Conservation (phyloP, 2,888 invertebrate species). For the Amphipoea oculea region DNA sequence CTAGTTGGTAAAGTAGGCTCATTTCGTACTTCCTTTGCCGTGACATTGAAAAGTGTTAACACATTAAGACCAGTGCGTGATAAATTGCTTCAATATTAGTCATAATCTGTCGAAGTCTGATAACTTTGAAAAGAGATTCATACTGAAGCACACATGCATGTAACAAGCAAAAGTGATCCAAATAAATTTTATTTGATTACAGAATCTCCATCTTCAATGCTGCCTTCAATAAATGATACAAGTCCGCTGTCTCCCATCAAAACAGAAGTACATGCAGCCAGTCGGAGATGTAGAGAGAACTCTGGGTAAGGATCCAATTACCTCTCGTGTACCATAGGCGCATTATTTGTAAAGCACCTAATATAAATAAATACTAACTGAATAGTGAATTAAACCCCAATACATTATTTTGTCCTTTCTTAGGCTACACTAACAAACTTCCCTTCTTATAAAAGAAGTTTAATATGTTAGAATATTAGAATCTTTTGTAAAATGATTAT, state of each 20-base stretch:
- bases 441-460: too few relatives aligned
- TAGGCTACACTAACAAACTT: too few relatives aligned
- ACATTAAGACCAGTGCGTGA: conserved; percentile 19
- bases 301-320: conserved; percentile 80
- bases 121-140: neutral
- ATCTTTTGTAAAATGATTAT: too few relatives aligned
- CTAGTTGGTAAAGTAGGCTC: conserved; percentile 1
- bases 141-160: neutral
- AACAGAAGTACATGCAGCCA: conserved; percentile 88
- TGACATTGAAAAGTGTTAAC: conserved; percentile 51
- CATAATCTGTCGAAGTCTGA: neutral
- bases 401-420: neutral
- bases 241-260: conserved; percentile 91
- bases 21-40: conserved; percentile 10
- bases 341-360: too few relatives aligned
- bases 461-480: too few relatives aligned
- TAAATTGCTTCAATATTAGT: conserved; percentile 25
- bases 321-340: neutral
- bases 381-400: neutral
- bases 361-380: too few relatives aligned
- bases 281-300: conserved; percentile 88
- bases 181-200: conserved; percentile 64
- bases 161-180: neutral
- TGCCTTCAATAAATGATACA: conserved; percentile 90
- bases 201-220: conserved; percentile 92